phyloP scores from a whole-genome alignment of 2,797 vertebrate species.

The Glossophaga mutica region DNA sequence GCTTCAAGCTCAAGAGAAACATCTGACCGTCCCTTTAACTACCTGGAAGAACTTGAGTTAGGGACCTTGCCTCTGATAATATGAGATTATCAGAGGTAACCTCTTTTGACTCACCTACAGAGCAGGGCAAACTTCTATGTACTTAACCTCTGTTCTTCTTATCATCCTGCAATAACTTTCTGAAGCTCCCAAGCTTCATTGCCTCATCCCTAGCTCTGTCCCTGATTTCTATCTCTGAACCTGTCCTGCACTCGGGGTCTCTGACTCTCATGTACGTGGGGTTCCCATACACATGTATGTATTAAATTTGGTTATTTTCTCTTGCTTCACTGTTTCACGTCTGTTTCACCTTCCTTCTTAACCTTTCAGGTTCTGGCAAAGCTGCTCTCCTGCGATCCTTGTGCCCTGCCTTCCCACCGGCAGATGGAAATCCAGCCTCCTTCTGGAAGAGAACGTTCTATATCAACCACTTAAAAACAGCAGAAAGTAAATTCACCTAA shows the following conservation, averaged over 20 bases:
- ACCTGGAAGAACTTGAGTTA: neutral
- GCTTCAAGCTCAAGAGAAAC: neutral
- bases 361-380: neutral
- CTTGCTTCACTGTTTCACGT: neutral
- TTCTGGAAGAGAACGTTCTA: neutral
- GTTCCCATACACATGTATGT: neutral
- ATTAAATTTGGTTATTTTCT: neutral
- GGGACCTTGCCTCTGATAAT: neutral
- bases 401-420: neutral
- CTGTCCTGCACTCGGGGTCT: neutral
- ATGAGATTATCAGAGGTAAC: neutral
- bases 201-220: neutral
- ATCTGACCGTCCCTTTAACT: neutral
- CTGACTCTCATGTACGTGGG: neutral
- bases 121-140: neutral
- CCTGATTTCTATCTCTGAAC: neutral
- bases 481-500: neutral
- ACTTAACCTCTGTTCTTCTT: neutral
- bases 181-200: neutral
- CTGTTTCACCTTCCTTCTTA: too few species aligned
- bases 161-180: neutral
- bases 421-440: neutral
- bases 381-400: neutral
- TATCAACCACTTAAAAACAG: neutral
- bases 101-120: neutral